Evolutionary conservation across 2,113 vertebrate genomes (phyloP), one percentile per base, ranked within the genome.

Genomic region (Anseranas semipalmata): DNA sequence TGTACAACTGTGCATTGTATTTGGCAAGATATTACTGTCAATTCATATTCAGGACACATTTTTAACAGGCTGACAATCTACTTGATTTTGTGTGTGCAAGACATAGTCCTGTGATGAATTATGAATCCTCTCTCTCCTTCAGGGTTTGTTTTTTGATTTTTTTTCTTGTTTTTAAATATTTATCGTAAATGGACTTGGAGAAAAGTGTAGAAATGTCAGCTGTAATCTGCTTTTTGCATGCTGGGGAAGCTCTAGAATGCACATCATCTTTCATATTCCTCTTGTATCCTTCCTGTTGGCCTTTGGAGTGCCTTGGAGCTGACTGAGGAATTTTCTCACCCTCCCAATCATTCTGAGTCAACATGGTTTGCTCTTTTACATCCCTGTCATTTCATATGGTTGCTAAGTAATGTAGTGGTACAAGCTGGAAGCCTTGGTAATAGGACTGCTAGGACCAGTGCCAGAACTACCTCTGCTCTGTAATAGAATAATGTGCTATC

Each of bases 141-240:
- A 79, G 60, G 72, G 65, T 68, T 96, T 91, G 13, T 84, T 86
- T 90, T 92, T 63, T 78, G 45, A 65, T 18, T 30, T 55, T 70
- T 80, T 86, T 70, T 20, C 21, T 83, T 71, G 14, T 16, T 93
- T 93, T 92, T 68, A 97, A 96, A 88, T 94, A 96, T 94, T 88
- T 95, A 96, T 94, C 82, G 37, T 71, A 77, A 94, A 76, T 59
- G 48, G 80, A 53, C 80, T 91, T 93, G 50, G 27, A 91, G 50
- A 60, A 85, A 85, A 87, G 16, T 63, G 45, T 79, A 95, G 90
- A 92, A 87, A 90, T 73, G 41, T 78, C 93, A 90, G 33, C 41
- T 93, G 6, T 79, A 74, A 82, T 92, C 73, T 87, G 33, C 28
- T 83, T 88, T 91, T 71, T 94, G 17, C 32, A 46, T 78, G 41